Evolutionary conservation across 2,113 vertebrate species (phyloP).

Genomic region (Colossoma macropomum): DNA sequence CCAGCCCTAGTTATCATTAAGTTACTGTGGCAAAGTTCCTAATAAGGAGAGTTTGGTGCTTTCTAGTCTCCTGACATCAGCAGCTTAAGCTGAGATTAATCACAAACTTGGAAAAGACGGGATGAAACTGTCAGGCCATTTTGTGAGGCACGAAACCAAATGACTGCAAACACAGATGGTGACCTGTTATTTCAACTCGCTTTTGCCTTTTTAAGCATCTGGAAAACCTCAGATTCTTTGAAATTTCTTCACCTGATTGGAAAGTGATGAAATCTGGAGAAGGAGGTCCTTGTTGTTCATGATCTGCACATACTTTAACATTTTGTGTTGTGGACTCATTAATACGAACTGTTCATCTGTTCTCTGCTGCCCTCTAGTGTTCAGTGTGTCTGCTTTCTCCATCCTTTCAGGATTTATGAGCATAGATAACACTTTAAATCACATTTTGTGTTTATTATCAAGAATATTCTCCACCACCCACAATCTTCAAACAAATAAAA

Average conservation of each 20-base stretch:
- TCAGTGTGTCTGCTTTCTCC: background rate
- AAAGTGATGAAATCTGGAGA: no score
- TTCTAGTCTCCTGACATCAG: background rate
- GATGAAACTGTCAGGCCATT: background rate
- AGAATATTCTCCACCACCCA: slow-evolving; percentile 4
- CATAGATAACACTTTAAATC: background rate
- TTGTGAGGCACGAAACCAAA: background rate
- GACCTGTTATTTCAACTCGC: no score
- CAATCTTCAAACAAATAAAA: slow-evolving; percentile 12
- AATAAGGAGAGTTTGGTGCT: background rate
- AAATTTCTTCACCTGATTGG: no score
- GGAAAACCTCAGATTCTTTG: no score
- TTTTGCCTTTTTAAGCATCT: no score
- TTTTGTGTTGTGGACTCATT: background rate
- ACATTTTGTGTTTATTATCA: slow-evolving; percentile 23
- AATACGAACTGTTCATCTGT: background rate
- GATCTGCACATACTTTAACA: background rate
- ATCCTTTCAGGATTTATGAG: background rate
- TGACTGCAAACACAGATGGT: no score
- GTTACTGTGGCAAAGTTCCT: background rate
- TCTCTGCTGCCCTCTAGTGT: slow-evolving; percentile 48
- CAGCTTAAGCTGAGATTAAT: background rate
- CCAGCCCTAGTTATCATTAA: no score
- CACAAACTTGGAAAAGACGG: no score
- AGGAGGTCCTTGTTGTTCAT: no score